Conservation (phyloP, 2,113 vertebrate genomes). For the Oreochromis tanganicae region DNA sequence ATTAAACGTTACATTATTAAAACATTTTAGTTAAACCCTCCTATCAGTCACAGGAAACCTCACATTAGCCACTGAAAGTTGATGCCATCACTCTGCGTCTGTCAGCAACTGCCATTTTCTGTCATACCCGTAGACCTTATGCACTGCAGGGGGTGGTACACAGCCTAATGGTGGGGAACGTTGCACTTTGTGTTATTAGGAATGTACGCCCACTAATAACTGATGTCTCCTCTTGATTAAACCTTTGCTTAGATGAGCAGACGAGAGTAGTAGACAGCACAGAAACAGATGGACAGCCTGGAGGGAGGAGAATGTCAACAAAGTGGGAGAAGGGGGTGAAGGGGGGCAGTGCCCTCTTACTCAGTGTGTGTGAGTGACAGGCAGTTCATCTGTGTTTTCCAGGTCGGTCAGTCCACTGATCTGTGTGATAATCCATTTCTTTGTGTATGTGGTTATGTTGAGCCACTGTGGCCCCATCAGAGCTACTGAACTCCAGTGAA, state of each 20-base stretch:
- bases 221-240: background rate
- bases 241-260: background rate
- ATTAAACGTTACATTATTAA: background rate
- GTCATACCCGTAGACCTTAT: background rate
- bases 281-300: slow-evolving; percentile 43
- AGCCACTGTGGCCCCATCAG: background rate
- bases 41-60: background rate
- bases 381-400: slow-evolving; percentile 40
- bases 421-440: slow-evolving; percentile 41
- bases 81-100: slow-evolving; percentile 4
- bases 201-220: background rate
- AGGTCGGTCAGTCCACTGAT: slow-evolving; percentile 38
- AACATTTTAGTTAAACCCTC: background rate
- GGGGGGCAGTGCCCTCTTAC: slow-evolving; percentile 6
- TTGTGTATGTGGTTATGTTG: background rate
- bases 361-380: background rate
- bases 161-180: background rate
- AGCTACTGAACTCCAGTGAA: background rate
- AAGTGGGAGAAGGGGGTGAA: background rate
- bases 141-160: background rate
- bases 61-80: background rate
- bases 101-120: slow-evolving; percentile 25
- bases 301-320: slow-evolving; percentile 47
- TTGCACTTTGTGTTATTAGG: background rate
- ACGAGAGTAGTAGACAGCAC: background rate